Base-by-base conservation (phyloP, 2,797 vertebrate genomes). In the Diplodus sargus region DNA sequence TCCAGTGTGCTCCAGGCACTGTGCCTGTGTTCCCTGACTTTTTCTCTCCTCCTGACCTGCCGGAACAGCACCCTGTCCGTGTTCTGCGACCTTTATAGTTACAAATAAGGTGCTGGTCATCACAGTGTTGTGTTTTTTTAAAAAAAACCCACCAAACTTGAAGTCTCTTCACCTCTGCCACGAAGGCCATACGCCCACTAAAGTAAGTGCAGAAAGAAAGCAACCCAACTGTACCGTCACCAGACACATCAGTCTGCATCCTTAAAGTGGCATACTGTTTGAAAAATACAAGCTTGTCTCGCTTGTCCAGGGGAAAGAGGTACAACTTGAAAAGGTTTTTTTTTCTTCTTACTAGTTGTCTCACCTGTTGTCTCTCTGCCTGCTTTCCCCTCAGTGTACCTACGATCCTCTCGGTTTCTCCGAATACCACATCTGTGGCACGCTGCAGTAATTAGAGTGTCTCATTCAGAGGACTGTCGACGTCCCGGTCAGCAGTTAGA, bases 311-410 rank as follows among this genome's bases (percentile, higher is more conserved):
- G n/a, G 22, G 17, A 18, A 12, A 25, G n/a, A 25, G 28, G 28
- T 52, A 4, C 28, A 77, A 49, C 58, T 76, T 22, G 17, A 14
- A 12, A 5, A 34, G 42, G 22, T 48, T 66, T 39, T 49, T 22
- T 59, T 66, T 75, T 56, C 67, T 56, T 34, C 52, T 10, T 34
- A 16, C 23, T 43, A 57, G 42, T 34, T 42, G n/a, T 34, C 62
- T 77, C 49, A 48, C 58, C 51, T 70, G 66, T 42, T 76, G 39
- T 45, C 16, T 25, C 43, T 20, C 22, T 53, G 11, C 15, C 57
- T 18, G 52, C 22, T 45, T 45, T 47, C 25, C 25, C 56, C 56
- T 4, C 51, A 25, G 30, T 51, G 23, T 39, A 20, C 39, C 15
- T 5, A 12, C 12, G 23, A 74, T 43, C 45, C 16, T 16, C 45